Evolutionary conservation across 2,113 vertebrate genomes (phyloP).

Genomic region (Miniopterus natalensis): DNA sequence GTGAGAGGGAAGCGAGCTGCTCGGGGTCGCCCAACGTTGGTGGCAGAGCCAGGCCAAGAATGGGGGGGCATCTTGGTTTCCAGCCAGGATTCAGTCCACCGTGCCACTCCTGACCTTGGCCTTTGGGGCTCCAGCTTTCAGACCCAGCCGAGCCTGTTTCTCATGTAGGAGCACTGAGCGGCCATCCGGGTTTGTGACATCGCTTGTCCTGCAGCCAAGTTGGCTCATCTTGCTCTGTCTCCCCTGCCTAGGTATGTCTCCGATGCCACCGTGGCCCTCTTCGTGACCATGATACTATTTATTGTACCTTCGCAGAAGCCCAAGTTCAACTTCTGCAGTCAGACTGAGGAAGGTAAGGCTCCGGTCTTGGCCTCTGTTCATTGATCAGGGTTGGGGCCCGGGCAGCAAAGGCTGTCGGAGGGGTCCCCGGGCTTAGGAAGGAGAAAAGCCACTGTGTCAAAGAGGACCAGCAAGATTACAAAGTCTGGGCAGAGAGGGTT

Average conservation of each 20-base stretch:
- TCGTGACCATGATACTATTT: conserved; percentile 94
- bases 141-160: not conserved
- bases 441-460: not conserved
- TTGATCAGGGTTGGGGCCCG: not conserved
- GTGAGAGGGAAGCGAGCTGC: not conserved
- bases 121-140: not conserved
- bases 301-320: conserved; percentile 93
- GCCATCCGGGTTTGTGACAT: not conserved
- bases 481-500: not conserved
- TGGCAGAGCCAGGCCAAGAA: not conserved
- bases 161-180: not conserved
- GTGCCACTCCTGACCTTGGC: not conserved
- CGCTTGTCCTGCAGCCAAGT: not conserved
- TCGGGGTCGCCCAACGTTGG: not conserved
- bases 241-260: conserved; percentile 90
- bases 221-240: not conserved
- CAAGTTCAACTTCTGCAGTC: conserved; percentile 85
- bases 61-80: not conserved
- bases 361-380: too few species aligned
- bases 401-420: not conserved
- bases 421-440: not conserved
- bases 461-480: not conserved
- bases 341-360: conserved; percentile 87
- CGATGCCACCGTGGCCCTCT: conserved; percentile 93
- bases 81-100: not conserved